Conservation (phyloP, 1,140 invertebrate species). For the Pseudobourletiella spinata region DNA sequence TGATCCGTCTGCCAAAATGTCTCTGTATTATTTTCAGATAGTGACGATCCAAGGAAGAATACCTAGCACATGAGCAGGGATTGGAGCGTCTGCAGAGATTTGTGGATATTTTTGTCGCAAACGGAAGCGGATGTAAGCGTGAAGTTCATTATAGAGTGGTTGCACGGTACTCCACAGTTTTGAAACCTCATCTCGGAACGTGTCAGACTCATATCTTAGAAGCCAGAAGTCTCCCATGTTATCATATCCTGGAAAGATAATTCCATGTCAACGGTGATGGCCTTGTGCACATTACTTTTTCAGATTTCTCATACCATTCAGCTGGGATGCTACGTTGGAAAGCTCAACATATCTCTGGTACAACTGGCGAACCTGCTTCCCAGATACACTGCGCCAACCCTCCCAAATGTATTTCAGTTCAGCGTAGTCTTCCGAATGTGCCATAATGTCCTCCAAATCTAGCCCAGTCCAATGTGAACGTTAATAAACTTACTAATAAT, state of each 20-base stretch:
- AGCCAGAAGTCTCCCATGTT: conserved; percentile 50
- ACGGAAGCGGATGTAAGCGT: conserved; percentile 77
- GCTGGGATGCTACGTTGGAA: conserved; percentile 52
- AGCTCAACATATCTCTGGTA: conserved; percentile 60
- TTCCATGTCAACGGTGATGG: not conserved
- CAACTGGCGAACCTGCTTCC: conserved; percentile 63
- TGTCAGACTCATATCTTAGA: conserved; percentile 58
- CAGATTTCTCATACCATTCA: conserved; percentile 42
- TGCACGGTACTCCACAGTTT: conserved; percentile 65
- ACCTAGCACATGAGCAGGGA: conserved; percentile 84
- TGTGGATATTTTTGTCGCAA: conserved; percentile 59
- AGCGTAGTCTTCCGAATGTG: conserved; percentile 47
- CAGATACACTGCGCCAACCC: conserved; percentile 50
- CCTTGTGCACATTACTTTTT: not conserved
- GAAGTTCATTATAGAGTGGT: conserved; percentile 77
- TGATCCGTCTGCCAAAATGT: no score
- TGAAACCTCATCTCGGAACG: conserved; percentile 46
- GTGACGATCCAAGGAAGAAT: no score
- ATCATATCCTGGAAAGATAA: conserved; percentile 4
- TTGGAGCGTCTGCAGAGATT: conserved; percentile 65
- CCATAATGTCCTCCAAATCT: conserved; percentile 44
- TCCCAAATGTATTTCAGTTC: conserved; percentile 53
- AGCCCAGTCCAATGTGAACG: not conserved
- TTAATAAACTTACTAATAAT: not conserved
- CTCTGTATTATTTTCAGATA: no score